These are phyloP conservation scores for Ispidina lecontei DNA, from an alignment of 2,797 vertebrate genomes.

Conservation along the genomic window DNA sequence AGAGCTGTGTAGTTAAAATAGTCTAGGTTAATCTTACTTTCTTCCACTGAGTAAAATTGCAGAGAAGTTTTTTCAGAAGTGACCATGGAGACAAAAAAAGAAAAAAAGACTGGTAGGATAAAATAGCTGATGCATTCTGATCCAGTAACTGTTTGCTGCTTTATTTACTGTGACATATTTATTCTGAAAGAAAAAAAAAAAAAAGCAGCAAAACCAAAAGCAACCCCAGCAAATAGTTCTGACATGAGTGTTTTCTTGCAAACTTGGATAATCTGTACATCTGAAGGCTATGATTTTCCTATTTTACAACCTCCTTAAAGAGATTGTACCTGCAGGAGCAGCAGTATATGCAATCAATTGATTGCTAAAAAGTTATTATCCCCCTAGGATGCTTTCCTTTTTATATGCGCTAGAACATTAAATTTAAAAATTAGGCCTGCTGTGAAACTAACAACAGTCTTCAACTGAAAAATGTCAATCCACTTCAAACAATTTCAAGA, in stretches of 20 bases:
- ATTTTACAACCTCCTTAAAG: constrained; percentile 44
- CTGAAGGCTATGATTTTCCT: constrained; percentile 28
- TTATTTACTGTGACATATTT: not conserved
- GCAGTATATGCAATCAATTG: constrained; percentile 68
- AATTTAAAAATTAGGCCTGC: constrained; percentile 71
- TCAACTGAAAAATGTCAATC: constrained; percentile 70
- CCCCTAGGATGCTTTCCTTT: constrained; percentile 69
- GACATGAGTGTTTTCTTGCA: not conserved
- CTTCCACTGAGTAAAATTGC: not conserved
- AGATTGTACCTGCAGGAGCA: constrained; percentile 25
- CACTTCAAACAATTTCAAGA: constrained; percentile 63
- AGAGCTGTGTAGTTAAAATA: not conserved
- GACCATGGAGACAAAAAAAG: not conserved
- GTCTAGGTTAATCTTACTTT: not conserved
- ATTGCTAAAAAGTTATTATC: constrained; percentile 78
- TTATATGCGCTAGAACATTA: constrained; percentile 64
- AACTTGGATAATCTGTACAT: constrained; percentile 1
- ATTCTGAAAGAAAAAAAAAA: not conserved
- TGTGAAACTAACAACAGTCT: constrained; percentile 72
- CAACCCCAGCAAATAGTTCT: not conserved
- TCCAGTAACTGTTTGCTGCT: not conserved
- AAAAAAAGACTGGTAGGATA: not conserved
- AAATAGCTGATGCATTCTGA: not conserved
- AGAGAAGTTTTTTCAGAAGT: not conserved
- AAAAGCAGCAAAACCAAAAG: not conserved